phyloP scores from a whole-genome alignment of 2,113 vertebrate species.

The Pitta sordida region DNA sequence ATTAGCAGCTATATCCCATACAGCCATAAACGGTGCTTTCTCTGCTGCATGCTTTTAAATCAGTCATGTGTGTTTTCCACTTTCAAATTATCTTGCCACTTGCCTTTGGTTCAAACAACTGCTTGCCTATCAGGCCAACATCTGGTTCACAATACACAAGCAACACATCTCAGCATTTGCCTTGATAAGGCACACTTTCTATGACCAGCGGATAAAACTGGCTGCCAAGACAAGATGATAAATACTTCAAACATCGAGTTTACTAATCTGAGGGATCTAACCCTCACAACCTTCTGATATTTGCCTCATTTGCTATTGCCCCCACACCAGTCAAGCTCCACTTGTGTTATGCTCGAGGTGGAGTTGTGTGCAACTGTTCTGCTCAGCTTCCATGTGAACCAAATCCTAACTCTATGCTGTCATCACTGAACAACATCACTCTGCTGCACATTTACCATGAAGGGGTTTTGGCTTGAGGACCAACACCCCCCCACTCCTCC shows the following conservation, averaged over 20 bases:
- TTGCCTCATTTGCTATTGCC: not conserved
- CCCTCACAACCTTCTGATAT: not conserved
- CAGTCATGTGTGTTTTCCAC: not conserved
- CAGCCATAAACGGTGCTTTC: not conserved
- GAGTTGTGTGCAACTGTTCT: not conserved
- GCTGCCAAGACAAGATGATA: not conserved
- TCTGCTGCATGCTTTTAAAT: not conserved
- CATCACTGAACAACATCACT: not conserved
- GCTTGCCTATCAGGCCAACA: not conserved
- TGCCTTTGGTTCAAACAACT: fast-evolving
- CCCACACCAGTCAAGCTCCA: not conserved
- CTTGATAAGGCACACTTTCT: not conserved
- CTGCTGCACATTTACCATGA: not conserved
- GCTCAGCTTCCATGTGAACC: not conserved
- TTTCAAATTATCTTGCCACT: not conserved
- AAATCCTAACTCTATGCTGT: not conserved
- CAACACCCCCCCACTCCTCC: not conserved
- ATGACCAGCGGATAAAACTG: not conserved
- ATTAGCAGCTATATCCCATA: not conserved
- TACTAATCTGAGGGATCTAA: not conserved
- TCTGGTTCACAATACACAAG: not conserved
- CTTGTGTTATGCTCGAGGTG: not conserved
- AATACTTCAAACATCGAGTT: not conserved
- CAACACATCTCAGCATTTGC: not conserved
- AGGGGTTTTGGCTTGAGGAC: not conserved